Conservation (phyloP, 2,888 invertebrate species). For the Cylindroiulus punctatus region DNA sequence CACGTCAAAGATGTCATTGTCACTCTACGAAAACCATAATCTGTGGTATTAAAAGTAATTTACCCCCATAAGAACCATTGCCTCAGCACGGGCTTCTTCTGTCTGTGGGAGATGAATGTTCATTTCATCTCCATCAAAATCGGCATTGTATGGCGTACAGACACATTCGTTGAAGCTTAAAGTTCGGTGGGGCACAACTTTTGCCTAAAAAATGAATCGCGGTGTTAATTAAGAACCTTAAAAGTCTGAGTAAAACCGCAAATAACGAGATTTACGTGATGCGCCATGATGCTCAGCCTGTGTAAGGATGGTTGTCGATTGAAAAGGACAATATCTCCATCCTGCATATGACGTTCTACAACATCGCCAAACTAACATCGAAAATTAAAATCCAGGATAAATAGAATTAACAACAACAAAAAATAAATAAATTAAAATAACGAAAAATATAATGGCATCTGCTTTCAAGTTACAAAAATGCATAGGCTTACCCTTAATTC, state of each 20-base stretch:
- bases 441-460: no score
- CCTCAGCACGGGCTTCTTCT: conserved; percentile 97
- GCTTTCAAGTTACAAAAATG: neutral
- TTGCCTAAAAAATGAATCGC: conserved; percentile 58
- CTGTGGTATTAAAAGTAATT: no score
- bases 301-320: conserved; percentile 98
- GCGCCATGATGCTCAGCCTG: conserved; percentile 98
- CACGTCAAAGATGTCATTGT: no score
- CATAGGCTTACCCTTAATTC: conserved; percentile 82
- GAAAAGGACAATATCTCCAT: conserved; percentile 97
- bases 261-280: conserved; percentile 72
- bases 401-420: no score
- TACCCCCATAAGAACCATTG: conserved; percentile 93
- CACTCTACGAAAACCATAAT: no score
- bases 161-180: conserved; percentile 96
- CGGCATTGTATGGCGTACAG: conserved; percentile 99
- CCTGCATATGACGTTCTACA: conserved; percentile 91
- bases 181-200: conserved; percentile 65
- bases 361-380: conserved; percentile 82
- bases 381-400: no score
- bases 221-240: no score
- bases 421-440: no score
- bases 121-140: conserved; percentile 99
- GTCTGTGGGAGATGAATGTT: conserved; percentile 98
- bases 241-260: neutral